Conservation (phyloP, 2,888 invertebrate genomes). For the Lacanobia wlatinum region DNA sequence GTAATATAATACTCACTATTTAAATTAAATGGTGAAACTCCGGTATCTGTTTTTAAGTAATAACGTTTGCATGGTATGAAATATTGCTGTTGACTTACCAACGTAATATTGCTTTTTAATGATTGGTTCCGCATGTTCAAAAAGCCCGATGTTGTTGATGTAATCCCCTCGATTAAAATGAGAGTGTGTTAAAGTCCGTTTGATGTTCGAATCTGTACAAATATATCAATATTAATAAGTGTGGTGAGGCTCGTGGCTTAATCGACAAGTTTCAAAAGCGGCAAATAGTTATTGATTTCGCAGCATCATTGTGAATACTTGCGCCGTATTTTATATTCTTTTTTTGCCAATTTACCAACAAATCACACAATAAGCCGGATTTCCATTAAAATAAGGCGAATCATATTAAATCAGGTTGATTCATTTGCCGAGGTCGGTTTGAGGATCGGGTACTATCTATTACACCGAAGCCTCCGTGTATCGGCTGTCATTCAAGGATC, state of each 20-base stretch:
- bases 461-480: too few relatives aligned
- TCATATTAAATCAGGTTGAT: too few relatives aligned
- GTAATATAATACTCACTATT: background rate
- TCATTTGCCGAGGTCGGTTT: too few relatives aligned
- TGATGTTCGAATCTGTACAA: constrained; percentile 71
- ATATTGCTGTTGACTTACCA: constrained; percentile 46
- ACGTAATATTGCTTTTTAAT: constrained; percentile 45
- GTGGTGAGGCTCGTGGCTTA: background rate
- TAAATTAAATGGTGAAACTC: too few relatives aligned
- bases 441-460: too few relatives aligned
- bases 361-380: too few relatives aligned
- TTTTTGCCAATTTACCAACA: too few relatives aligned
- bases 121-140: constrained; percentile 72
- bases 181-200: constrained; percentile 76
- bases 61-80: background rate
- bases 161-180: constrained; percentile 77
- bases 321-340: too few relatives aligned
- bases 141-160: constrained; percentile 79
- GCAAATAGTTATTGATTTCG: too few relatives aligned
- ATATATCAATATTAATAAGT: background rate
- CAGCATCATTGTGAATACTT: too few relatives aligned
- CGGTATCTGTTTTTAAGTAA: background rate
- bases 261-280: background rate
- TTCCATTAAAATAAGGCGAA: too few relatives aligned
- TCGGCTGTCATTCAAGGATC: too few relatives aligned